Evolutionary conservation across 1,140 invertebrate species (phyloP).

Genomic region (Drosophila watanabei): DNA sequence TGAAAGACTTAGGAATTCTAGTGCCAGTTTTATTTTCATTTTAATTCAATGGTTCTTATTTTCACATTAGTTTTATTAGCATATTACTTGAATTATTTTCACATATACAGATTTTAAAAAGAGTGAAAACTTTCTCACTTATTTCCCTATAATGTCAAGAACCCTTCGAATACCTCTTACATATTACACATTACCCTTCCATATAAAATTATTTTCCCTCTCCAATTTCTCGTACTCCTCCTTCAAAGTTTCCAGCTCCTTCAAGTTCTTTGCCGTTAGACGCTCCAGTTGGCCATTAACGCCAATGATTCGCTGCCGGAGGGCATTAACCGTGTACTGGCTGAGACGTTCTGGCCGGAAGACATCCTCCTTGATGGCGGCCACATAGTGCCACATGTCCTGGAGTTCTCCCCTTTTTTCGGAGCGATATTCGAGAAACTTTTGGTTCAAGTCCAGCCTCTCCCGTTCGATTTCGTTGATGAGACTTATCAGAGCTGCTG

Average conservation of each 20-base stretch:
- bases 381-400: constrained; percentile 71
- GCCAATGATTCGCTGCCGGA: constrained; percentile 67
- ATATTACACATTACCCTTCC: constrained; percentile 49
- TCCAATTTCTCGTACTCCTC: constrained; percentile 60
- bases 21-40: too few species aligned
- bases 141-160: background rate
- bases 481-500: constrained; percentile 32
- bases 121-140: background rate
- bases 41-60: too few species aligned
- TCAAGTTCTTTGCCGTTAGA: constrained; percentile 53
- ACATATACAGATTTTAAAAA: background rate
- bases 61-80: background rate
- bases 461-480: constrained; percentile 72
- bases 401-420: constrained; percentile 57
- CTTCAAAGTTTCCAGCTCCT: constrained; percentile 56
- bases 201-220: constrained; percentile 52
- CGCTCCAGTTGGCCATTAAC: constrained; percentile 63
- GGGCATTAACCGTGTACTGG: constrained; percentile 54
- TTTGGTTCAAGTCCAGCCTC: constrained; percentile 49
- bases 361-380: constrained; percentile 69
- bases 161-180: too few species aligned
- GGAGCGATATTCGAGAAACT: constrained; percentile 46
- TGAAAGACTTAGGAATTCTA: too few species aligned
- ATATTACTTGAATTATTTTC: background rate
- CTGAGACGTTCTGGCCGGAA: constrained; percentile 64